Conservation (phyloP, 2,888 invertebrate genomes). For the Pristionchus japonicus region DNA sequence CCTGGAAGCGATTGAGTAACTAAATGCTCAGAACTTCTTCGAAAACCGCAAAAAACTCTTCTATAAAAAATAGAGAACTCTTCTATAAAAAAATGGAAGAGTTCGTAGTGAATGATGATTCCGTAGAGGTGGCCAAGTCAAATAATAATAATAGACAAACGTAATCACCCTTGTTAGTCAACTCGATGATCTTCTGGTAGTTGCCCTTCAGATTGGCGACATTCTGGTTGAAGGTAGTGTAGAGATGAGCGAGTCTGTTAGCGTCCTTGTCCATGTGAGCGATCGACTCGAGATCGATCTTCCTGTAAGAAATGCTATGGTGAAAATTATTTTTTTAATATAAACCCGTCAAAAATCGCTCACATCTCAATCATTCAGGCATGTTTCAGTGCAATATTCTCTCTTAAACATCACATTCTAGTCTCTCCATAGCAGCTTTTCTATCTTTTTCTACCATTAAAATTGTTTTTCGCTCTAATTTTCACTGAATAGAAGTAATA, state of each 20-base stretch:
- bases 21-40: no score
- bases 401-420: no score
- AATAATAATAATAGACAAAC: no score
- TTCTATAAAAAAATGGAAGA: no score
- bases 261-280: constrained; percentile 62
- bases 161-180: constrained; percentile 70
- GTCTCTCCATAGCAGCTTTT: no score
- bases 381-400: no score
- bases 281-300: constrained; percentile 62
- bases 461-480: no score
- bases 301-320: constrained; percentile 50
- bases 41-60: background rate
- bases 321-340: background rate
- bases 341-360: background rate
- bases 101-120: no score
- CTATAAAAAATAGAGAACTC: no score
- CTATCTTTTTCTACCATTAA: no score
- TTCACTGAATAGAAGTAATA: background rate
- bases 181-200: constrained; percentile 65
- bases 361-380: background rate
- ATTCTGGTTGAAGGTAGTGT: constrained; percentile 57
- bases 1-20: constrained; percentile 61
- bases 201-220: constrained; percentile 56
- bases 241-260: constrained; percentile 58
- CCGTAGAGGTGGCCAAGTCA: no score